Percentiles rank a stretch among this genome's conserved stretches.
phyloP scores from a whole-genome alignment of 64 coral and sea anemone genomes.

The Montipora efflorescens region DNA sequence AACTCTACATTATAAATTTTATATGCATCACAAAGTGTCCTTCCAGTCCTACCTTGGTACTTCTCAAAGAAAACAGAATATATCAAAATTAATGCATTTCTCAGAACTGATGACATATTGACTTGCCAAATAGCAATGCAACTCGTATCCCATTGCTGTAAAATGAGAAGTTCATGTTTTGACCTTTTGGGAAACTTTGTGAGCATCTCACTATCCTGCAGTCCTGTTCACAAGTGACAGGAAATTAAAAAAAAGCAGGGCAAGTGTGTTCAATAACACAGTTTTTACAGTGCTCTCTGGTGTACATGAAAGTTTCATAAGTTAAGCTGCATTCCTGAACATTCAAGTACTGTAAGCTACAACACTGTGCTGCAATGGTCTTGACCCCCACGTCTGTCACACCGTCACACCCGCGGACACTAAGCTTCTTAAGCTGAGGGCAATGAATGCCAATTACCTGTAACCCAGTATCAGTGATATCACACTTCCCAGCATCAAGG shows the following conservation, averaged over 20 bases:
- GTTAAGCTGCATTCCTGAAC: slow-evolving; percentile 92
- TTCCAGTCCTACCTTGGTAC: too few relatives aligned
- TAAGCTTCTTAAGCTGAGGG: slow-evolving; percentile 96
- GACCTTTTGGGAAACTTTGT: too few relatives aligned
- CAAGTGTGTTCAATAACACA: slow-evolving; percentile 99
- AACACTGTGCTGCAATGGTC: slow-evolving; percentile 91
- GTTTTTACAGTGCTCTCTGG: slow-evolving; percentile 92
- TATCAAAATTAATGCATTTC: too few relatives aligned
- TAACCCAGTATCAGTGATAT: slow-evolving; percentile 92
- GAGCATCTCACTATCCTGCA: too few relatives aligned
- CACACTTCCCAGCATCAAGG: slow-evolving; percentile 95
- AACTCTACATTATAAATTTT: too few relatives aligned
- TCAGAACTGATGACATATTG: too few relatives aligned
- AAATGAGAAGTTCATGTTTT: too few relatives aligned
- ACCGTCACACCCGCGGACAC: slow-evolving; percentile 78
- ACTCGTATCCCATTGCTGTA: too few relatives aligned
- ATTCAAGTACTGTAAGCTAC: slow-evolving; percentile 95
- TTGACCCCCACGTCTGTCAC: slow-evolving; percentile 82
- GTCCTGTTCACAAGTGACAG: background rate
- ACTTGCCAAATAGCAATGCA: too few relatives aligned
- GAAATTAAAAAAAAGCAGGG: slow-evolving; percentile 85
- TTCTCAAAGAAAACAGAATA: too few relatives aligned
- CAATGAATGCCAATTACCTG: slow-evolving; percentile 95
- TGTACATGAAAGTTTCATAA: slow-evolving; percentile 91
- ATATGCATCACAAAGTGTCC: too few relatives aligned